Conservation (phyloP, 2,113 vertebrate species). For the Prionailurus viverrinus region DNA sequence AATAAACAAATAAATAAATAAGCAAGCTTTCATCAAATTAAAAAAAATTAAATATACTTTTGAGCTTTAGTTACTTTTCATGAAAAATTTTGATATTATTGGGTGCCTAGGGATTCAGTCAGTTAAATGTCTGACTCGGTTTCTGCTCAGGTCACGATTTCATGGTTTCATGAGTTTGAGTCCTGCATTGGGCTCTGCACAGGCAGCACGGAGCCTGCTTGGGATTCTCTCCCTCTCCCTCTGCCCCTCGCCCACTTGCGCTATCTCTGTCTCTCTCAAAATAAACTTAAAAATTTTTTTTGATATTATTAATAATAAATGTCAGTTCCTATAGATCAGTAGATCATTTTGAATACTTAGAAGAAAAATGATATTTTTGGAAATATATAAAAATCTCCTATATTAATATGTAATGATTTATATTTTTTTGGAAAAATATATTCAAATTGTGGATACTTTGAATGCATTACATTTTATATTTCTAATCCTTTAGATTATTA, state of each 20-base stretch:
- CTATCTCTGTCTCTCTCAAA: too few species aligned
- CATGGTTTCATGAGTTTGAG: too few species aligned
- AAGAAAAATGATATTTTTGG: background rate
- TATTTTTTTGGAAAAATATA: constrained; percentile 14
- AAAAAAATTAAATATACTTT: background rate
- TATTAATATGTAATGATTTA: background rate
- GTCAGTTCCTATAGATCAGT: background rate
- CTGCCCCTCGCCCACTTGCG: too few species aligned
- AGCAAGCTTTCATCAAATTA: background rate
- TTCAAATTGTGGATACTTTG: background rate
- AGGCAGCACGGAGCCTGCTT: too few species aligned
- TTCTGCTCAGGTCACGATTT: too few species aligned
- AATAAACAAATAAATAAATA: too few species aligned
- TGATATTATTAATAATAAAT: constrained; percentile 1
- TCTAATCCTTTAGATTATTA: background rate
- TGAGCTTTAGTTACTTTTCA: background rate
- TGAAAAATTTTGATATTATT: background rate
- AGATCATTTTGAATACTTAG: background rate
- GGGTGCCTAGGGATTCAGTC: too few species aligned
- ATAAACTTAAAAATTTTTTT: background rate
- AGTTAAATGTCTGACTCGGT: too few species aligned
- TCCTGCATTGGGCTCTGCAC: too few species aligned
- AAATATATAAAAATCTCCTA: background rate
- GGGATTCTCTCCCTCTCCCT: too few species aligned
- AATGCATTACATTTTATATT: background rate